These are phyloP conservation scores for Catagonus wagneri DNA, from an alignment of 2,113 vertebrate genomes.

Conservation along the genomic window DNA sequence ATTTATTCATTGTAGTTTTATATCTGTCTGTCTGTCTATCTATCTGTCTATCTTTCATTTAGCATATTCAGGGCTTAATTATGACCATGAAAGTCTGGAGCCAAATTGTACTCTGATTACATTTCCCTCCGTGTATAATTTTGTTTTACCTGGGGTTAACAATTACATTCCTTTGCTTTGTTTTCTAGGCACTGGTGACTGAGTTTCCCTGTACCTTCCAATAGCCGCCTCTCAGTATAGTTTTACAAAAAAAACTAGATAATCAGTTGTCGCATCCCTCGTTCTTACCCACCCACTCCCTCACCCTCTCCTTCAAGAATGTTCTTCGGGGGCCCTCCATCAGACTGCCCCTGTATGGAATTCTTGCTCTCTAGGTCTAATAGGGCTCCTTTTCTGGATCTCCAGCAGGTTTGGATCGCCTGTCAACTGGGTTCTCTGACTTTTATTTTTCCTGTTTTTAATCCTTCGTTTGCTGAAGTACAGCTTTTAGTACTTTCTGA, in stretches of 20 bases:
- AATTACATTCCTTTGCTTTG: neutral
- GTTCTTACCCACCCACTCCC: neutral
- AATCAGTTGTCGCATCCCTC: neutral
- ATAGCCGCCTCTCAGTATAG: neutral
- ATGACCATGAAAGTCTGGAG: neutral
- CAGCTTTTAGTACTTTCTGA: constrained; percentile 18
- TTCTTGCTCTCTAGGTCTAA: neutral
- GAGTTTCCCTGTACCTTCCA: neutral
- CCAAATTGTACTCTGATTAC: neutral
- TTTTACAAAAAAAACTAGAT: neutral
- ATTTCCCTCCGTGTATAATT: neutral
- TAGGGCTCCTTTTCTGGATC: neutral
- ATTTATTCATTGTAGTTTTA: neutral
- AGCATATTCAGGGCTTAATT: neutral
- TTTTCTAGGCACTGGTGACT: constrained; percentile 15
- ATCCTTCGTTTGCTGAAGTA: neutral
- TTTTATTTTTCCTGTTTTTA: constrained; percentile 35
- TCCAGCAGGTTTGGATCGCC: neutral
- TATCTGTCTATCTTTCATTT: no score
- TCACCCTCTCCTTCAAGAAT: neutral
- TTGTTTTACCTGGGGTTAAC: neutral
- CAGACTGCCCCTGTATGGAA: neutral
- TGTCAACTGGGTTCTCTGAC: constrained; percentile 11
- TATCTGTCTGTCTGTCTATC: no score
- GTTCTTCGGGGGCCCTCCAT: neutral